Evolutionary conservation across 2,888 invertebrate genomes (phyloP).

Genomic region (Drosophila stalkeri): DNA sequence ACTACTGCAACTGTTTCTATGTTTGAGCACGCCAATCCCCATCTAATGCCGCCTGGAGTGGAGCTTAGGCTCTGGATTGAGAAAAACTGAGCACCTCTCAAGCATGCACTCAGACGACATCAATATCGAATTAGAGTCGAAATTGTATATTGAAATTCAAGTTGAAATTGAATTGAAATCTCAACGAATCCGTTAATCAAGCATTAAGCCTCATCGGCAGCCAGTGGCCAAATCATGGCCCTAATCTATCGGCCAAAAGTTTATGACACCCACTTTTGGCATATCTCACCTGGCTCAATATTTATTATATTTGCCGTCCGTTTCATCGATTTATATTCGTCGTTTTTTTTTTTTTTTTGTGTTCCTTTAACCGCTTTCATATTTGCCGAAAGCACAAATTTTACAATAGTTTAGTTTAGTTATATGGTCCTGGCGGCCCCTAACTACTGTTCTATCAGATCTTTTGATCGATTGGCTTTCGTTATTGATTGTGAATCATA

Average conservation of each 20-base stretch:
- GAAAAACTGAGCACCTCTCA: constrained; percentile 27
- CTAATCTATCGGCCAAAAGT: constrained; percentile 65
- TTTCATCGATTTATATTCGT: constrained; percentile 28
- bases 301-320: constrained; percentile 60
- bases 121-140: constrained; percentile 48
- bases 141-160: not conserved
- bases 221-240: constrained; percentile 71
- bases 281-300: constrained; percentile 62
- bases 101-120: constrained; percentile 14
- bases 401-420: constrained; percentile 54
- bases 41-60: constrained; percentile 73
- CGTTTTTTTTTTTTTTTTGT: not conserved
- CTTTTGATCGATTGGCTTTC: constrained; percentile 42
- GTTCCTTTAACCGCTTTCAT: constrained; percentile 58
- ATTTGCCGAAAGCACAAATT: constrained; percentile 74
- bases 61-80: constrained; percentile 55
- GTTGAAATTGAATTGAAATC: constrained; percentile 23
- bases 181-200: constrained; percentile 75
- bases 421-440: constrained; percentile 15
- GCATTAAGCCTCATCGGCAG: constrained; percentile 39
- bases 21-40: constrained; percentile 72
- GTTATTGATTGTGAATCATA: constrained; percentile 49
- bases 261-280: constrained; percentile 69
- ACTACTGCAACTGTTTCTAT: constrained; percentile 34
- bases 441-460: constrained; percentile 59